These are phyloP conservation scores for Halcyon badia DNA, from an alignment of 2,797 vertebrate genomes.

Conservation along the genomic window DNA sequence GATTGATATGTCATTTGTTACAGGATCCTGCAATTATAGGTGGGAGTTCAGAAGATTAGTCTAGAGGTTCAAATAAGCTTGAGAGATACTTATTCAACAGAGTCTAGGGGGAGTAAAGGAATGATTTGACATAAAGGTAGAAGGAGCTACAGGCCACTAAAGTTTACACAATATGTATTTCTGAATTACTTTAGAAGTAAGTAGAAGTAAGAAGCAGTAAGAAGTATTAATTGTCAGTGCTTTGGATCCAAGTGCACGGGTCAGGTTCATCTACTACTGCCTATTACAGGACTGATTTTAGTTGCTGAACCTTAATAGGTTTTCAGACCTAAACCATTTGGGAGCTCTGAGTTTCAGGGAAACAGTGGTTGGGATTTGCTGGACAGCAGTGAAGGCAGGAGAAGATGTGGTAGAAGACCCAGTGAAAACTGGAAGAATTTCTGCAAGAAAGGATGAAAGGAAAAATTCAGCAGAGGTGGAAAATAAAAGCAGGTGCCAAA, in stretches of 20 bases:
- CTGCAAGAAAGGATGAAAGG: background rate
- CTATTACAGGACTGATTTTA: background rate
- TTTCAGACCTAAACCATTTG: background rate
- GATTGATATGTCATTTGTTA: background rate
- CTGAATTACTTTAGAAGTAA: background rate
- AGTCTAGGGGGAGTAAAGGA: background rate
- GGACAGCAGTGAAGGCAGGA: background rate
- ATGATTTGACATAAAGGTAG: background rate
- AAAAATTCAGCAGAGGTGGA: background rate
- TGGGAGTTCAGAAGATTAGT: background rate
- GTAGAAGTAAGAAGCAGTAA: background rate
- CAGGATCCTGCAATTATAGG: background rate
- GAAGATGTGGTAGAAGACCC: background rate
- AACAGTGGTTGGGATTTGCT: background rate
- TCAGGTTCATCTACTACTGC: background rate
- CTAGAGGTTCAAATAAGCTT: background rate
- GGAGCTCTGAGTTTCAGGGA: background rate
- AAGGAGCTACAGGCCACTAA: background rate
- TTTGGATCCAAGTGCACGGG: background rate
- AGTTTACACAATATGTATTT: background rate
- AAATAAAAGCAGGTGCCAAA: background rate
- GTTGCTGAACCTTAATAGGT: background rate
- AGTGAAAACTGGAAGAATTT: background rate
- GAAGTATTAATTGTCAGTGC: background rate
- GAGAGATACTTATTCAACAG: background rate